Evolutionary conservation across 1,140 invertebrate species (phyloP).

Genomic region (Zaprionus vittiger): DNA sequence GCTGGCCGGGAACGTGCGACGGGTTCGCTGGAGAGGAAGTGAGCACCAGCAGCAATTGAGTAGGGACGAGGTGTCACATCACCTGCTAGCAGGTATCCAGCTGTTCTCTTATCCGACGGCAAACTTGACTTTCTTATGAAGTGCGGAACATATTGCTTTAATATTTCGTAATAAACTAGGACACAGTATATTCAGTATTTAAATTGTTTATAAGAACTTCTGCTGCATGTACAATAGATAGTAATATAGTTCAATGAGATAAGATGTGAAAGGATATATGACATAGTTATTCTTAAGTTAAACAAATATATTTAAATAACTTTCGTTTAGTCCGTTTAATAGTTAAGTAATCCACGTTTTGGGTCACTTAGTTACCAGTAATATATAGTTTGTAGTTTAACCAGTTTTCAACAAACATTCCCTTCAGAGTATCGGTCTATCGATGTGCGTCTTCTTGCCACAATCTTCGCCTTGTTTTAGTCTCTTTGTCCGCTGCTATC

Average conservation of each 20-base stretch:
- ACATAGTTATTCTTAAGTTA: too few species aligned
- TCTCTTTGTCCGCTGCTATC: slow-evolving; percentile 20
- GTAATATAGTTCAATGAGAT: too few species aligned
- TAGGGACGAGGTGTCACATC: slow-evolving; percentile 39
- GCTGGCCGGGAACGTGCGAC: not conserved
- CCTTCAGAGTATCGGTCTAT: not conserved
- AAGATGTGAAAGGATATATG: too few species aligned
- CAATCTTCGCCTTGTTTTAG: slow-evolving; percentile 14
- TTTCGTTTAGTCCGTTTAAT: too few species aligned
- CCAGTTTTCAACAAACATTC: not conserved
- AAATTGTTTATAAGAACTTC: too few species aligned
- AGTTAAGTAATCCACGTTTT: not conserved
- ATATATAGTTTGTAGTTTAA: too few species aligned
- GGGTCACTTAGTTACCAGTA: too few species aligned
- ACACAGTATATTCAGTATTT: not conserved
- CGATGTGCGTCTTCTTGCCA: not conserved
- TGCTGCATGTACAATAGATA: too few species aligned
- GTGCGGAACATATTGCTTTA: not conserved
- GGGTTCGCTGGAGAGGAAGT: slow-evolving; percentile 10
- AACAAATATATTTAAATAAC: too few species aligned
- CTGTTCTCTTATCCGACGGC: not conserved
- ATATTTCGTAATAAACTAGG: not conserved
- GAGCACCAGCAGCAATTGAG: slow-evolving; percentile 7
- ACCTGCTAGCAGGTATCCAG: slow-evolving; percentile 18
- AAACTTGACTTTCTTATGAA: slow-evolving; percentile 4